These are phyloP conservation scores for Hormaphis cornu DNA, from an alignment of 1,140 invertebrate genomes.

Conservation along the genomic window DNA sequence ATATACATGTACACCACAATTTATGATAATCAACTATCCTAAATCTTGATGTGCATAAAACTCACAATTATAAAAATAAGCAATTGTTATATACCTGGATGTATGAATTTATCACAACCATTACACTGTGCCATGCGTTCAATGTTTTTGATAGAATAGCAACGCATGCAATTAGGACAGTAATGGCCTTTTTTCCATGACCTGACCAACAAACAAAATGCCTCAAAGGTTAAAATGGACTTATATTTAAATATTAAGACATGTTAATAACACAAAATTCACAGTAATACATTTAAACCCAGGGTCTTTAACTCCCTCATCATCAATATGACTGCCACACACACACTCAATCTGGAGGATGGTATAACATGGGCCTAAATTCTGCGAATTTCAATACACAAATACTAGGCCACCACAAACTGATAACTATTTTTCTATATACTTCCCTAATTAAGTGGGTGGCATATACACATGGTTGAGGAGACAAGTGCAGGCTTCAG, in stretches of 20 bases:
- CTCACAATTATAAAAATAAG: neutral
- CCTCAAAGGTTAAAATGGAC: constrained; percentile 3
- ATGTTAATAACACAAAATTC: constrained; percentile 4
- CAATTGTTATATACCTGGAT: constrained; percentile 26
- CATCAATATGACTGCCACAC: too few species aligned
- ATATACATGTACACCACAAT: neutral
- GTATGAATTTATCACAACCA: constrained; percentile 27
- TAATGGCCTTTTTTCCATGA: constrained; percentile 31
- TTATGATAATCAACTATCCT: neutral
- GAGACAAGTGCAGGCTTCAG: too few species aligned
- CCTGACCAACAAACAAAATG: constrained; percentile 27
- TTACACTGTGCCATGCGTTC: constrained; percentile 29
- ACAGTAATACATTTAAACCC: neutral
- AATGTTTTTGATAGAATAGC: constrained; percentile 26
- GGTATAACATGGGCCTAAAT: too few species aligned
- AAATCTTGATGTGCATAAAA: too few species aligned
- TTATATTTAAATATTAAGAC: neutral
- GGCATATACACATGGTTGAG: too few species aligned
- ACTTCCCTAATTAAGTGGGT: too few species aligned
- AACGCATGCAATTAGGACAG: constrained; percentile 30
- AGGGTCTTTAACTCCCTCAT: too few species aligned
- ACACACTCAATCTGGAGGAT: too few species aligned
- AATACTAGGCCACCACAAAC: too few species aligned
- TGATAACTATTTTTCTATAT: too few species aligned
- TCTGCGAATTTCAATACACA: too few species aligned